phyloP scores from a whole-genome alignment of 1,140 invertebrate genomes.

The Condylostylus longicornis region DNA sequence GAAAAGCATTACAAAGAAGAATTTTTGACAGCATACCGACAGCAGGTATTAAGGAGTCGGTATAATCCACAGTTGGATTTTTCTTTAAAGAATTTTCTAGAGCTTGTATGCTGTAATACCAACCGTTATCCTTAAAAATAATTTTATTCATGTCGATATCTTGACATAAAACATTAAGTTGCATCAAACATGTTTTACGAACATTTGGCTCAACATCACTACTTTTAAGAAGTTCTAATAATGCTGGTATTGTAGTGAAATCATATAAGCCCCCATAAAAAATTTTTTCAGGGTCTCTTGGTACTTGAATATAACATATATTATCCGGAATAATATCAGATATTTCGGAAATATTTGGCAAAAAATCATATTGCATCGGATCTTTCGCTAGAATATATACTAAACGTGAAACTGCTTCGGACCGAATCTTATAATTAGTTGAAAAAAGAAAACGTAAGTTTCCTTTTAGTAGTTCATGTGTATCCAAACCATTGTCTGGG shows the following conservation, averaged over 20 bases:
- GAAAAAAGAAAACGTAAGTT: slow-evolving; percentile 20
- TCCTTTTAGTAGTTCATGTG: slow-evolving; percentile 9
- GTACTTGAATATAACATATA: slow-evolving; percentile 11
- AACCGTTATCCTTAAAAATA: slow-evolving; percentile 5
- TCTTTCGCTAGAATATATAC: slow-evolving; percentile 8
- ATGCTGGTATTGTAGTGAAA: slow-evolving; percentile 3
- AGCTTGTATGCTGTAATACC: slow-evolving; percentile 8
- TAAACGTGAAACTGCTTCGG: slow-evolving; percentile 11
- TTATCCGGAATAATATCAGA: slow-evolving; percentile 9
- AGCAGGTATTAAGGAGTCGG: slow-evolving; percentile 14
- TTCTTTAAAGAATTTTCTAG: slow-evolving; percentile 10
- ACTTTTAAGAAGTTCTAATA: slow-evolving; percentile 15
- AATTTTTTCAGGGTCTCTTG: slow-evolving; percentile 10
- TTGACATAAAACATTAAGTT: slow-evolving; percentile 21
- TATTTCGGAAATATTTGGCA: slow-evolving; percentile 6
- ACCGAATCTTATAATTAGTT: slow-evolving; percentile 7
- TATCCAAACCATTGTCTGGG: slow-evolving; percentile 11
- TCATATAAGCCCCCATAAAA: slow-evolving; percentile 7
- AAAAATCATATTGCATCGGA: slow-evolving; percentile 6
- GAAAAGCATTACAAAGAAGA: slow-evolving; percentile 9
- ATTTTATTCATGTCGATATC: slow-evolving; percentile 14
- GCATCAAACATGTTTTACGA: slow-evolving; percentile 20
- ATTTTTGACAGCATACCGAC: slow-evolving; percentile 18
- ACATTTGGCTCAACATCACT: slow-evolving; percentile 15
- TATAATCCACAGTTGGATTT: slow-evolving; percentile 6